Evolutionary conservation across 2,888 invertebrate species (phyloP).

Genomic region (Leucoma salicis): DNA sequence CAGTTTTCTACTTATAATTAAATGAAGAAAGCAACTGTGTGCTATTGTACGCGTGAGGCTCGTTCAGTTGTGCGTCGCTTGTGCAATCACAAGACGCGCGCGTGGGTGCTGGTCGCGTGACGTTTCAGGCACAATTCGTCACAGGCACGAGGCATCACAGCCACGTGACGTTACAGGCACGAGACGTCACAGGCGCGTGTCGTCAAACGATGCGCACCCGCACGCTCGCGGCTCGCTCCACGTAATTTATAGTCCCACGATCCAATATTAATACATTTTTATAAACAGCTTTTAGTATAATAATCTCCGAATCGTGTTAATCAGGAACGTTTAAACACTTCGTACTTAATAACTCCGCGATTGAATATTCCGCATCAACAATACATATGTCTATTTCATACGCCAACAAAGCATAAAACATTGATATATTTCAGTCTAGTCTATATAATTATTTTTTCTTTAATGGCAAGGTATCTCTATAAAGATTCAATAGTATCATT

Average conservation of each 20-base stretch:
- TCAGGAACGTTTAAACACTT: conserved; percentile 65
- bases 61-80: conserved; percentile 67
- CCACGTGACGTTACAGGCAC: background rate
- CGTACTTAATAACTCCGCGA: conserved; percentile 51
- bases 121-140: background rate
- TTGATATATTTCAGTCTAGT: conserved; percentile 82
- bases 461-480: conserved; percentile 81
- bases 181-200: background rate
- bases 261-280: conserved; percentile 53
- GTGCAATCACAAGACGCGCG: conserved; percentile 35
- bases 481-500: conserved; percentile 80
- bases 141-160: too few relatives aligned
- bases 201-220: conserved; percentile 7
- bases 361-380: conserved; percentile 68
- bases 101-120: background rate
- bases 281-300: conserved; percentile 66
- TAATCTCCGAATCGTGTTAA: conserved; percentile 61
- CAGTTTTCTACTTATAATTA: conserved; percentile 75
- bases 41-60: conserved; percentile 70
- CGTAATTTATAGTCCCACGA: conserved; percentile 42
- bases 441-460: conserved; percentile 78
- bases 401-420: conserved; percentile 82
- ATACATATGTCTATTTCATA: conserved; percentile 73
- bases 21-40: conserved; percentile 75
- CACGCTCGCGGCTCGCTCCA: conserved; percentile 32